A percentile compares a stretch with the other conserved stretches of the same genome.
Evolutionary conservation across 1,140 invertebrate species (phyloP).

Genomic region (Leptopilina boulardi): DNA sequence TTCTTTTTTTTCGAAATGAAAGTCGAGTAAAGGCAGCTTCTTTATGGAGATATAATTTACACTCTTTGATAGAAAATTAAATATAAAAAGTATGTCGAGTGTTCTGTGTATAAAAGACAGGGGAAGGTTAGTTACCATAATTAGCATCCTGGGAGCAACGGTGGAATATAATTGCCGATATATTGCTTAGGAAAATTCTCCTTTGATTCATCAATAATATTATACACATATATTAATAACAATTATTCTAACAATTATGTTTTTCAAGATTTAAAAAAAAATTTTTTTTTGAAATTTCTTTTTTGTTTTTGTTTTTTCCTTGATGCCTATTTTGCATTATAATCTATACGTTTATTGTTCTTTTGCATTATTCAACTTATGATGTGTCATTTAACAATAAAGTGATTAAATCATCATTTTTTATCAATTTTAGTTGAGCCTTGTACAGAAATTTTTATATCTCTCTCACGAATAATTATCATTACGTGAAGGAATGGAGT

Average conservation of each 20-base stretch:
- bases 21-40: not conserved
- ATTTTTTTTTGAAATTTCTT: too few relatives aligned
- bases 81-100: conserved; percentile 18
- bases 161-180: not conserved
- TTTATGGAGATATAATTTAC: not conserved
- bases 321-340: not conserved
- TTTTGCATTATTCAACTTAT: not conserved
- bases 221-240: not conserved
- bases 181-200: not conserved
- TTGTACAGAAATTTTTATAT: not conserved
- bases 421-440: not conserved
- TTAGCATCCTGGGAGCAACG: conserved; percentile 5
- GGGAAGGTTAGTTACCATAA: conserved; percentile 19
- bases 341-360: not conserved
- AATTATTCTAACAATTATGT: not conserved
- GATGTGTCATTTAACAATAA: not conserved
- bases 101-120: conserved; percentile 5
- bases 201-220: not conserved
- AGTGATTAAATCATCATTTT: not conserved
- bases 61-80: conserved; percentile 11
- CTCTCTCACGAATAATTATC: not conserved
- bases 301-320: too few relatives aligned
- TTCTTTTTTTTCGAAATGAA: not conserved
- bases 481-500: not conserved
- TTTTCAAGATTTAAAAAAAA: not conserved